These are phyloP conservation scores for Chionis minor DNA, from an alignment of 2,113 vertebrate species.

Conservation along the genomic window DNA sequence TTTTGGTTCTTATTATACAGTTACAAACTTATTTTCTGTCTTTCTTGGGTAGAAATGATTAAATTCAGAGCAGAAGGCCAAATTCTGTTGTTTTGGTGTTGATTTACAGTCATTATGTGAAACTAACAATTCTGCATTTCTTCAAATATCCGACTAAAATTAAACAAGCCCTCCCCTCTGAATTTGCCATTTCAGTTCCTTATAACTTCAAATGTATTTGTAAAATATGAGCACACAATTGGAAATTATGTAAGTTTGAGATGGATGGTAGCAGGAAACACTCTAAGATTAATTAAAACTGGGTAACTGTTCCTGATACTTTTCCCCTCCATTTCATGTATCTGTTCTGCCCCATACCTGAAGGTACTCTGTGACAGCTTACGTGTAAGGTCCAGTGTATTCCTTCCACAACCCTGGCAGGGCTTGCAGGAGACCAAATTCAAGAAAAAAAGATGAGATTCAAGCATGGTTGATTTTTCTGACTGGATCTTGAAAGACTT, in stretches of 20 bases:
- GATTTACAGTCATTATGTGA: not conserved
- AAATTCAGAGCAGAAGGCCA: not conserved
- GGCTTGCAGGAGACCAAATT: not conserved
- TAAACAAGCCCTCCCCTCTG: not conserved
- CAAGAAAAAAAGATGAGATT: not conserved
- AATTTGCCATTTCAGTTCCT: not conserved
- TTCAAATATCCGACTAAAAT: not conserved
- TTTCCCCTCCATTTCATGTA: not conserved
- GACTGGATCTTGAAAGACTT: not conserved
- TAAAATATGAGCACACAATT: not conserved
- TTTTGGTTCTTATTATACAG: not conserved
- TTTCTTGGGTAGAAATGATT: not conserved
- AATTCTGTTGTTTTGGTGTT: not conserved
- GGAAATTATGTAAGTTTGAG: not conserved
- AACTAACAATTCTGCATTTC: not conserved
- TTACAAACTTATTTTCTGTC: not conserved
- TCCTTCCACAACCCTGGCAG: not conserved
- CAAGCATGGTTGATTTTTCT: not conserved
- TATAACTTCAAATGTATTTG: not conserved
- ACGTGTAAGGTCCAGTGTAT: rapidly evolving
- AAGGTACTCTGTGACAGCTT: not conserved
- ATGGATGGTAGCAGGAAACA: not conserved
- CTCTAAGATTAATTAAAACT: not conserved
- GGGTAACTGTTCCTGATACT: not conserved
- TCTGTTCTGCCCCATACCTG: not conserved